Evolutionary conservation across 2,888 invertebrate species (phyloP).

Genomic region (Oasisia sp.): DNA sequence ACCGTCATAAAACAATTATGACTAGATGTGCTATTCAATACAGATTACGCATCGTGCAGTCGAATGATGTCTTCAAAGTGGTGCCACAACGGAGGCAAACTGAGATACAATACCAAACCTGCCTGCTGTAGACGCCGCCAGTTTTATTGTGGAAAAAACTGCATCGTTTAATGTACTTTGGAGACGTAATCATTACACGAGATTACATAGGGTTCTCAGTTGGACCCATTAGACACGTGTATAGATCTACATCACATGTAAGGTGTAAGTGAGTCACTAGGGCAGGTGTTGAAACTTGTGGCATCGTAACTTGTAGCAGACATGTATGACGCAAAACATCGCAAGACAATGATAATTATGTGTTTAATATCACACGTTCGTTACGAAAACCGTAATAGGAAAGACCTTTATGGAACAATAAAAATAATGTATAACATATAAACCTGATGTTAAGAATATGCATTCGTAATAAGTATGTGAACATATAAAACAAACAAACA

Average conservation of each 20-base stretch:
- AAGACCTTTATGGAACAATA: too few species aligned
- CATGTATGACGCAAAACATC: not conserved
- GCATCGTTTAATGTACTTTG: not conserved
- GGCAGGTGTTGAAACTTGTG: not conserved
- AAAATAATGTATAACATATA: too few species aligned
- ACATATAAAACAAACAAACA: too few species aligned
- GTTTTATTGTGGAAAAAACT: not conserved
- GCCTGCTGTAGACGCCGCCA: not conserved
- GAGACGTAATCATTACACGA: not conserved
- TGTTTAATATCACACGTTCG: too few species aligned
- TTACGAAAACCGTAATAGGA: too few species aligned
- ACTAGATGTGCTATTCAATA: not conserved
- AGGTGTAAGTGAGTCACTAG: not conserved
- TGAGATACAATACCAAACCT: not conserved
- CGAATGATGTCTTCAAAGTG: not conserved
- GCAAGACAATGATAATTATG: not conserved
- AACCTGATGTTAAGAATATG: too few species aligned
- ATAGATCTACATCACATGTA: not conserved
- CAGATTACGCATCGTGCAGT: not conserved
- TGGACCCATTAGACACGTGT: not conserved
- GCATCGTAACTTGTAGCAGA: not conserved
- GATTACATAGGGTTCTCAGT: not conserved
- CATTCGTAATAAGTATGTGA: too few species aligned
- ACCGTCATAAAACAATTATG: not conserved
- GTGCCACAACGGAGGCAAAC: not conserved